Evolutionary conservation across 2,113 vertebrate species (phyloP).

Genomic region (Misgurnus anguillicaudatus): DNA sequence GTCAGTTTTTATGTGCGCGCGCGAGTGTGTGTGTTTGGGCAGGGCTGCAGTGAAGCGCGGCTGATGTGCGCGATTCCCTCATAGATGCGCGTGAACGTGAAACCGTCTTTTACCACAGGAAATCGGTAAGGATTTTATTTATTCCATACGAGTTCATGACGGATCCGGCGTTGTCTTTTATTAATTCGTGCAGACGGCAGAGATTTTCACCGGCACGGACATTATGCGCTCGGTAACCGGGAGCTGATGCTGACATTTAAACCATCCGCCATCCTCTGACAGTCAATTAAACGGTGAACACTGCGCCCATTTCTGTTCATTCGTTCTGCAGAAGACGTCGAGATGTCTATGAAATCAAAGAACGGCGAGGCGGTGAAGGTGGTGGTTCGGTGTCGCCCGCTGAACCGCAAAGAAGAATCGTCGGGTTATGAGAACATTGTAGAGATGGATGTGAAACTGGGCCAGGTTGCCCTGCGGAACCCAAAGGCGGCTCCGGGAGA

Average conservation of each 20-base stretch:
- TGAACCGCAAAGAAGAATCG: constrained; percentile 87
- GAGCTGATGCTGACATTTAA: constrained; percentile 39
- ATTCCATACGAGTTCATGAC: constrained; percentile 25
- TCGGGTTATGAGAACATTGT: constrained; percentile 78
- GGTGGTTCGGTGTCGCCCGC: constrained; percentile 91
- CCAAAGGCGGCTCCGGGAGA: constrained; percentile 83
- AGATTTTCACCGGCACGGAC: constrained; percentile 30
- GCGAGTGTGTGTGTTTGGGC: constrained; percentile 41
- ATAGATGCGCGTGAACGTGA: neutral
- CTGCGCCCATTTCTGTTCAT: constrained; percentile 5
- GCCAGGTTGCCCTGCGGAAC: constrained; percentile 91
- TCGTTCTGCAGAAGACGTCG: constrained; percentile 58
- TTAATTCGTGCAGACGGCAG: constrained; percentile 38
- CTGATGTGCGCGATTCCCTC: constrained; percentile 27
- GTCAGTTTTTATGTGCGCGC: neutral
- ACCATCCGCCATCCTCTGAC: constrained; percentile 42
- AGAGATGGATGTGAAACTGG: constrained; percentile 87
- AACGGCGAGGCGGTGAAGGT: constrained; percentile 91
- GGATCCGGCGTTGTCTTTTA: constrained; percentile 28
- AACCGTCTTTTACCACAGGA: neutral
- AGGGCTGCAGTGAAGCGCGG: constrained; percentile 35
- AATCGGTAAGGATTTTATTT: constrained; percentile 6
- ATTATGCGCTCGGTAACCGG: constrained; percentile 48
- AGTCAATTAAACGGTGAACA: constrained; percentile 16
- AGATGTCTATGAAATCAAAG: constrained; percentile 80